These are phyloP conservation scores for Koerneria pararmatus DNA, from an alignment of 2,888 invertebrate genomes.

Conservation along the genomic window DNA sequence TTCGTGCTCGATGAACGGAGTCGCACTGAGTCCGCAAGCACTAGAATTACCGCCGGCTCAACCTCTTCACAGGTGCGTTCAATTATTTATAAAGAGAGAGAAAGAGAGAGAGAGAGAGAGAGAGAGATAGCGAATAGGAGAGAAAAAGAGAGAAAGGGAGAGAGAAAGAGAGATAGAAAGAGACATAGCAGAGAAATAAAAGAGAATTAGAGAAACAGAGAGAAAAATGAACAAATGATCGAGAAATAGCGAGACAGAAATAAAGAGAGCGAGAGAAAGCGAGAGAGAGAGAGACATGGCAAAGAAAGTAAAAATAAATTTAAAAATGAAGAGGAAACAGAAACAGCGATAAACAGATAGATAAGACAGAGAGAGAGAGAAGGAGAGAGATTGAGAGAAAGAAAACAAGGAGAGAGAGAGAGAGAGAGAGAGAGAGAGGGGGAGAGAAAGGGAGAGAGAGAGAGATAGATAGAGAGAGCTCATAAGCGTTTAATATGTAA, in stretches of 20 bases:
- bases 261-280: conserved; percentile 3
- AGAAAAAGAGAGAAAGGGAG: neutral
- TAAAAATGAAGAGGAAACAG: neutral
- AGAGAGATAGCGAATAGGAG: conserved; percentile 8
- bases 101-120: too few species aligned
- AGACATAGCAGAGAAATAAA: too few species aligned
- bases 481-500: too few species aligned
- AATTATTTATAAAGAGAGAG: too few species aligned
- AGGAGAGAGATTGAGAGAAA: neutral
- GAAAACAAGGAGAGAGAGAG: neutral
- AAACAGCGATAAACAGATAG: neutral
- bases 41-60: too few species aligned
- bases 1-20: conserved; percentile 11
- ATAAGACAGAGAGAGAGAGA: neutral
- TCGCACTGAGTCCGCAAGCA: conserved; percentile 17
- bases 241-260: conserved; percentile 9
- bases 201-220: neutral
- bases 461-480: neutral
- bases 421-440: neutral
- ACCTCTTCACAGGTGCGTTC: too few species aligned
- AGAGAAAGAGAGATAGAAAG: too few species aligned
- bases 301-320: neutral
- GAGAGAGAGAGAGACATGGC: neutral
- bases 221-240: too few species aligned
- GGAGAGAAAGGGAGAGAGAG: neutral